Conservation (phyloP, 2,113 vertebrate species). For the Hemibagrus wyckioides region DNA sequence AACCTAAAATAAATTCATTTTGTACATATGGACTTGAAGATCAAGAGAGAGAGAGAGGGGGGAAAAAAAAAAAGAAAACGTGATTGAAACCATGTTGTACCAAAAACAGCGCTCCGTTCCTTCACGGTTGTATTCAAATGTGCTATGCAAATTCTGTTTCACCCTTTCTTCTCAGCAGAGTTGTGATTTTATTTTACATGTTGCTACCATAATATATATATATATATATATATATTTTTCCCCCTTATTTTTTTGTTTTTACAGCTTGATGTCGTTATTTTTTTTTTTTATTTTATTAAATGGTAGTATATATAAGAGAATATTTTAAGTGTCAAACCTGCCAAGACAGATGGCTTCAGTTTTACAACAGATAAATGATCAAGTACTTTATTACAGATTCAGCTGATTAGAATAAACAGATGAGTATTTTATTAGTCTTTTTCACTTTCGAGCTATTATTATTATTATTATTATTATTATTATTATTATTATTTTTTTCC, state of each 20-base stretch:
- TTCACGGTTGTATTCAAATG: conserved; percentile 82
- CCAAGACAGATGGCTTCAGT: conserved; percentile 80
- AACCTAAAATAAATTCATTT: conserved; percentile 67
- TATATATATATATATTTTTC: too few species aligned
- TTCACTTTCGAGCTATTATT: conserved; percentile 76
- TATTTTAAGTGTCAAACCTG: conserved; percentile 74
- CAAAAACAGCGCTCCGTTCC: conserved; percentile 78
- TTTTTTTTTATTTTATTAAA: too few species aligned
- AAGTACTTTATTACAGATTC: conserved; percentile 81
- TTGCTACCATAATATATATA: conserved; percentile 85
- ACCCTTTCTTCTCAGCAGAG: conserved; percentile 71
- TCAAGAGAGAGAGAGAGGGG: too few species aligned
- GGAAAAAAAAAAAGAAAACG: conserved; percentile 55
- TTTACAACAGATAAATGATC: conserved; percentile 76
- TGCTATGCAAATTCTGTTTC: conserved; percentile 92
- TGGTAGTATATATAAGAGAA: conserved; percentile 67
- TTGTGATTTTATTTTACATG: conserved; percentile 77
- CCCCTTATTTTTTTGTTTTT: conserved; percentile 76
- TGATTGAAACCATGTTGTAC: conserved; percentile 80
- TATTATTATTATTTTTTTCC: conserved; percentile 70
- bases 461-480: conserved; percentile 71
- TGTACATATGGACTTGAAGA: conserved; percentile 77
- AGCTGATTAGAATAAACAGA: conserved; percentile 78
- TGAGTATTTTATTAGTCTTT: conserved; percentile 68
- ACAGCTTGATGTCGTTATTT: conserved; percentile 73